phyloP scores from a whole-genome alignment of 2,797 vertebrate genomes.

The Mallotus villosus region DNA sequence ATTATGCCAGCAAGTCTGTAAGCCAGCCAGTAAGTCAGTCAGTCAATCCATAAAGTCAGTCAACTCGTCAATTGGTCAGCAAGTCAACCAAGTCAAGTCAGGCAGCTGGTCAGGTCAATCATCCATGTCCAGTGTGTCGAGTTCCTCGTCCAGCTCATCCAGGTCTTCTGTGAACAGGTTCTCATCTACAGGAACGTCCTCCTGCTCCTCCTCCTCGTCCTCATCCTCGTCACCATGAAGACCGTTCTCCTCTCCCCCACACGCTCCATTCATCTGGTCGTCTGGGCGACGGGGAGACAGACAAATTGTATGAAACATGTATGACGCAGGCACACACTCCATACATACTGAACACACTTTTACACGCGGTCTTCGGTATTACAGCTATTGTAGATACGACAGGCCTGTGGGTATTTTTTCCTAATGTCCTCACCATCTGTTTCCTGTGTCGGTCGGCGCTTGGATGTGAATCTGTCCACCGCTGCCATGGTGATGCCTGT shows the following conservation, averaged over 20 bases:
- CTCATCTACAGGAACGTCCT: slow-evolving; percentile 94
- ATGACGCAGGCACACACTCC: background rate
- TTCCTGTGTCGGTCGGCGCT: slow-evolving; percentile 37
- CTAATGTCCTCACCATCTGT: slow-evolving; percentile 77
- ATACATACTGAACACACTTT: background rate
- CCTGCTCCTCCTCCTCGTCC: slow-evolving; percentile 76
- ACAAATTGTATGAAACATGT: background rate
- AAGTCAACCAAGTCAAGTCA: background rate
- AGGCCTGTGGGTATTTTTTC: background rate
- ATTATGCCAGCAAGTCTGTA: background rate
- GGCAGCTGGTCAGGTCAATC: slow-evolving; percentile 58
- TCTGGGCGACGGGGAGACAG: slow-evolving; percentile 69
- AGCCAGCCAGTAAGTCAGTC: background rate
- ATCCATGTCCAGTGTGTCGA: slow-evolving; percentile 92
- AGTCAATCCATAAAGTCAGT: background rate
- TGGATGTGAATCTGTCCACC: slow-evolving; percentile 82
- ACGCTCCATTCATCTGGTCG: slow-evolving; percentile 90
- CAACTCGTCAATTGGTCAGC: background rate
- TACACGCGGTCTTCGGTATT: background rate
- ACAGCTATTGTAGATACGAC: background rate
- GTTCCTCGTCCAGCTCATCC: slow-evolving; percentile 96
- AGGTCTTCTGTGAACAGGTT: slow-evolving; percentile 98
- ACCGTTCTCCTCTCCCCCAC: slow-evolving; percentile 74
- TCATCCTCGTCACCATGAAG: slow-evolving; percentile 61
- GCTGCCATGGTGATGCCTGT: slow-evolving; percentile 92